Percentiles rank a stretch among this genome's conserved stretches.
Conservation (phyloP, 2,113 vertebrate species). For the Eurystomus gularis region DNA sequence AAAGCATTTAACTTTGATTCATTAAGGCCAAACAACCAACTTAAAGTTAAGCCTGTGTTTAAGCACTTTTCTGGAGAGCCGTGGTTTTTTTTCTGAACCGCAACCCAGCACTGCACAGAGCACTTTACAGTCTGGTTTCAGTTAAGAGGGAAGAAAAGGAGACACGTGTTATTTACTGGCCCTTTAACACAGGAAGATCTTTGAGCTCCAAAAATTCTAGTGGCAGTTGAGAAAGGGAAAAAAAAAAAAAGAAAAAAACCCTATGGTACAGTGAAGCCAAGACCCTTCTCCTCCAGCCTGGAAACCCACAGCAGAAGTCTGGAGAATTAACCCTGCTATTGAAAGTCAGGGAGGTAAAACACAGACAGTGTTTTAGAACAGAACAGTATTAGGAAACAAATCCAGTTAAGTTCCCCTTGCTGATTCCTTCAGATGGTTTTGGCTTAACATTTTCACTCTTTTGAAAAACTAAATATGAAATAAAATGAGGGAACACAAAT, state of each 20-base stretch:
- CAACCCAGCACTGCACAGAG: not conserved
- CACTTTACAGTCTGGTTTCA: not conserved
- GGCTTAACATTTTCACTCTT: not conserved
- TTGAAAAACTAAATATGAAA: not conserved
- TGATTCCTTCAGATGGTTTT: not conserved
- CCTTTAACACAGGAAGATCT: constrained; percentile 13
- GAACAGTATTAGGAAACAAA: not conserved
- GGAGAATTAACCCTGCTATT: not conserved
- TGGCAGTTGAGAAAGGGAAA: not conserved
- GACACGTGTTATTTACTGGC: constrained; percentile 18
- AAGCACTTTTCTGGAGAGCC: not conserved
- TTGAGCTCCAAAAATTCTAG: constrained; percentile 23
- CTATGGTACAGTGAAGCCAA: not conserved
- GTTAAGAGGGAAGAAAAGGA: constrained; percentile 20
- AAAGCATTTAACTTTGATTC: not conserved
- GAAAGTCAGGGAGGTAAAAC: not conserved
- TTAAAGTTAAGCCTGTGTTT: not conserved
- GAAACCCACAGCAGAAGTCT: not conserved
- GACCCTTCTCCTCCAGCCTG: not conserved
- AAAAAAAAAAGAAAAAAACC: not conserved
- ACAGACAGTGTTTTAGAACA: not conserved
- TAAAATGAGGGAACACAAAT: not conserved
- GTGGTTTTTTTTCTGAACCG: not conserved
- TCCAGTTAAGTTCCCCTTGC: not conserved
- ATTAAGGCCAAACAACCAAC: not conserved